Percentiles rank a stretch among this genome's conserved stretches.
phyloP scores from a whole-genome alignment of 2,113 vertebrate genomes.

The Chlorodrepanis virens region DNA sequence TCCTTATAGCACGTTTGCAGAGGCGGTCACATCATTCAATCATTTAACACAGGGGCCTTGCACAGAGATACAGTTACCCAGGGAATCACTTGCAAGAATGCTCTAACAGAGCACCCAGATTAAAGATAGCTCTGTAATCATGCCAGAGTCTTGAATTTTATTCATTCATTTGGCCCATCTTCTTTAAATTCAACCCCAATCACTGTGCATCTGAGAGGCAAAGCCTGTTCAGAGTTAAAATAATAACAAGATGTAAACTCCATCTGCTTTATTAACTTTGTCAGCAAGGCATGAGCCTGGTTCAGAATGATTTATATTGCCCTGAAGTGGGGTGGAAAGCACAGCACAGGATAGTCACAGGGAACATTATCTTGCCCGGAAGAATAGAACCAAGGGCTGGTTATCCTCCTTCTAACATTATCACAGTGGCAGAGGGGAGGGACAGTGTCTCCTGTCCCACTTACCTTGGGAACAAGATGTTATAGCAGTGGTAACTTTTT shows the following conservation, averaged over 20 bases:
- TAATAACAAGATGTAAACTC: not conserved
- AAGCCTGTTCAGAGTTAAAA: not conserved
- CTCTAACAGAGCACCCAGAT: not conserved
- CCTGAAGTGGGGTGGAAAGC: not conserved
- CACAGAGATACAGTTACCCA: not conserved
- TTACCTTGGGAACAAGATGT: not conserved
- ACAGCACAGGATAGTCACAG: not conserved
- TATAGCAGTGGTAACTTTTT: not conserved
- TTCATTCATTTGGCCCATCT: not conserved
- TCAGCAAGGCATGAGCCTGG: not conserved
- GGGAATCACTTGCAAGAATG: not conserved
- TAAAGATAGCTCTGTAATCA: not conserved
- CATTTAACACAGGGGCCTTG: rapidly evolving
- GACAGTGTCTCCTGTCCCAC: not conserved
- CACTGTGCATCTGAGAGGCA: not conserved
- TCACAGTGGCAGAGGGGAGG: not conserved
- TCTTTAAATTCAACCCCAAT: not conserved
- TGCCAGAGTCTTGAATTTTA: not conserved
- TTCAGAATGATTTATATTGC: not conserved
- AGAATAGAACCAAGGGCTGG: not conserved
- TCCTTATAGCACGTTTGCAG: not conserved
- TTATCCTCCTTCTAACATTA: not conserved
- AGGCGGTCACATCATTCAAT: not conserved
- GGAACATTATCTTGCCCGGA: not conserved
- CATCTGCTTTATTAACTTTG: not conserved